phyloP scores from a whole-genome alignment of 1,140 invertebrate species.

The Drosophila kanapiae region DNA sequence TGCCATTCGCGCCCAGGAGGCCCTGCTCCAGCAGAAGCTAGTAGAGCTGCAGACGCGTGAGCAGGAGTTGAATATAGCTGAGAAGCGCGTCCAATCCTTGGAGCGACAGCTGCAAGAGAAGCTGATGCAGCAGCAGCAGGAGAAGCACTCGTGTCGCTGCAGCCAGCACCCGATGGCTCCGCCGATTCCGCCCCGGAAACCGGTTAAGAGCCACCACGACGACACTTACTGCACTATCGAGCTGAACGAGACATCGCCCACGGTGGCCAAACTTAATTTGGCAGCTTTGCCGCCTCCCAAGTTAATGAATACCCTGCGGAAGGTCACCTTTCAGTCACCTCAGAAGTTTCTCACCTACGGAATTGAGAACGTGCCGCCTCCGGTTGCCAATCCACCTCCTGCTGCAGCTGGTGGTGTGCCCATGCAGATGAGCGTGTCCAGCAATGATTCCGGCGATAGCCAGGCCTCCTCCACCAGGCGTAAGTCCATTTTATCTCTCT shows the following conservation, averaged over 20 bases:
- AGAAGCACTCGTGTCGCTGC: slow-evolving; percentile 21
- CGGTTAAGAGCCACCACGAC: slow-evolving; percentile 47
- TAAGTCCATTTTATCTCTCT: slow-evolving; percentile 76
- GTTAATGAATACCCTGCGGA: slow-evolving; percentile 56
- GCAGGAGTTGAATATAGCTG: slow-evolving; percentile 65
- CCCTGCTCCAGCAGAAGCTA: slow-evolving; percentile 76
- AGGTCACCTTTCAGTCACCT: slow-evolving; percentile 79
- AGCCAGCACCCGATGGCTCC: slow-evolving; percentile 30
- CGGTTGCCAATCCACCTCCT: slow-evolving; percentile 8
- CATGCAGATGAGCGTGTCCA: slow-evolving; percentile 73
- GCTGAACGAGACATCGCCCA: slow-evolving; percentile 76
- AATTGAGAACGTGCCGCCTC: slow-evolving; percentile 36
- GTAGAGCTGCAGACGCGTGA: slow-evolving; percentile 85
- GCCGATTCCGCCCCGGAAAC: slow-evolving; percentile 57
- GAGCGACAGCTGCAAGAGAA: slow-evolving; percentile 56
- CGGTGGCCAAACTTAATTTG: slow-evolving; percentile 80
- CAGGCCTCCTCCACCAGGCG: slow-evolving; percentile 60
- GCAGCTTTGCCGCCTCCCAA: slow-evolving; percentile 69
- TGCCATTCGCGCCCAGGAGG: slow-evolving; percentile 71
- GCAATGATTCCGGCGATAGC: slow-evolving; percentile 70
- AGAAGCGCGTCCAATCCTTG: slow-evolving; percentile 60
- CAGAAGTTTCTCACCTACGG: slow-evolving; percentile 59
- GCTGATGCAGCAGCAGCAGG: slow-evolving; percentile 40
- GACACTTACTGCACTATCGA: slow-evolving; percentile 84
- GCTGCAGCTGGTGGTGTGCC: slow-evolving; percentile 27